Base-by-base conservation (phyloP, 2,113 vertebrate genomes). In the Ariopsis seemanni region DNA sequence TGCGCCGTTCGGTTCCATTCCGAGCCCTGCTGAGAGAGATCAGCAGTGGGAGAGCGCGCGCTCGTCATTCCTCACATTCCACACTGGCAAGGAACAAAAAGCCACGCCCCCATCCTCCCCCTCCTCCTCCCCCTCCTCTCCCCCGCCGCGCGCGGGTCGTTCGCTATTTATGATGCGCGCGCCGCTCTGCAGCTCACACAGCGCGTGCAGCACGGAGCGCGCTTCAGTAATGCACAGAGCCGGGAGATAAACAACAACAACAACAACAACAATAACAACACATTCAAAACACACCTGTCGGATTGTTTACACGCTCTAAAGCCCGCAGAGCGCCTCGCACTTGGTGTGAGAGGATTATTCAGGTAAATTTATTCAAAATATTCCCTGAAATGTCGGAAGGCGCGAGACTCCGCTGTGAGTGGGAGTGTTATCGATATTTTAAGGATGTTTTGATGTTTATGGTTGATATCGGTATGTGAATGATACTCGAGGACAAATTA, bases 41-140 rank as follows among this genome's bases (percentile, higher is more conserved):
- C 12, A 71, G n/a, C 25, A 20, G 65, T 5, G 52, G 57, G 77
- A 27, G 42, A 42, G 92, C 95, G 95, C 89, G 90, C 97, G 71
- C 71, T 65, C 48, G 12, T 58, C 67, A 98, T 98, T 98, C 97
- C 96, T 91, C 88, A 93, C 97, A 97, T 98, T 97, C 96, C 97
- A 57, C 77, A 92, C 91, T 85, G 93, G 85, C 91, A 81, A 91
- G 78, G 91, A 94, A 27, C 75, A 89, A 50, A 77, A 74, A 12
- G 42, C 92, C 91, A 93, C 95, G 90, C 95, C 91, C 90, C 90
- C 90, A 69, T 79, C 85, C 75, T 65, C 30, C 30, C 1, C 89
- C 89, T 78, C n/a, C n/a, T n/a, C n/a, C 91, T 58, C 85, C 63
- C 57, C 12, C 30, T 30, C 89, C 89, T 78, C 91, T 58, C 85